Evolutionary conservation across 2,797 vertebrate species (phyloP), one percentile per base, ranked within the genome.

Genomic region (Eurystomus glaucurus): DNA sequence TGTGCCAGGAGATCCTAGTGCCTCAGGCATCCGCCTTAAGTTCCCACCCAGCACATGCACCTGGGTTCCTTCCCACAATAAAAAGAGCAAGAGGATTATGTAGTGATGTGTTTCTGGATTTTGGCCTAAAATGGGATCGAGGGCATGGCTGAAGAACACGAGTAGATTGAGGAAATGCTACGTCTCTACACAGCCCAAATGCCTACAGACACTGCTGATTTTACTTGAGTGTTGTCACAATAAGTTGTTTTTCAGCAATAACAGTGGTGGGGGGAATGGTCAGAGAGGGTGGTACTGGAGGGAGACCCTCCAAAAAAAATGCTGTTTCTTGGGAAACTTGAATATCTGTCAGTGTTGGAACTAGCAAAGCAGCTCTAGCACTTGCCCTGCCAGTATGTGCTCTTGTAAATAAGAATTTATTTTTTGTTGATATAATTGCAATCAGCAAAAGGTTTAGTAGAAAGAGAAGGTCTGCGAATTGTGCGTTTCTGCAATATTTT

Each of bases 311-410:
- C 45, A 65, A 82, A 92, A 93, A 94, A 54, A 66, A 5, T 79
- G 70, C 43, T 43, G 60, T n/a, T 79, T 64, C 64, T 93, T 93
- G 86, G 57, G 84, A 90, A 52, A 75, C 64, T 45, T 61, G n/a
- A 78, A 14, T 69, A 62, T 75, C 69, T 84, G 85, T 57, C 72
- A 26, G 33, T 15, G n/a, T 4, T 94, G 88, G 70, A 93, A 93
- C 85, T 94, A 66, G 31, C 77, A 66, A 79, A 87, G 70, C 93
- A 93, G 41, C 25, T 93, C 76, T 95, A 87, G 92, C 51, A 28
- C 86, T 97, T 93, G n/a, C 23, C 20, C 15, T 91, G 95, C 93
- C 74, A 87, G 81, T 66, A 64, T 82, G 61, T 54, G 86, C 41
- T 92, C 57, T 64, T 91, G 43, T 70, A 92, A 95, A 95, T 89